phyloP scores from a whole-genome alignment of 1,140 invertebrate genomes.

The Drosophila bifasciata region DNA sequence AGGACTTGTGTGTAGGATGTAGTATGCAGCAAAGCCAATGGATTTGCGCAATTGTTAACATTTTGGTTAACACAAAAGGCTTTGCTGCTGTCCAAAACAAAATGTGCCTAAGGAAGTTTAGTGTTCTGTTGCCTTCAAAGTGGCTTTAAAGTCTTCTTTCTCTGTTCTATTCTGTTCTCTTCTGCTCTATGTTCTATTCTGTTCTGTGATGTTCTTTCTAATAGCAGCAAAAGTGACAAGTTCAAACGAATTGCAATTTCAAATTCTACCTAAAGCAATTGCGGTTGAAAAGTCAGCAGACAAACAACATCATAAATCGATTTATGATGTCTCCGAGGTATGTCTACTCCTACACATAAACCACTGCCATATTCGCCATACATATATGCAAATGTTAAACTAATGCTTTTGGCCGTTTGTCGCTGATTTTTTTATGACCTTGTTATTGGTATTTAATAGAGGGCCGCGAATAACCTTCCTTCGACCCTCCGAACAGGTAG shows the following conservation, averaged over 20 bases:
- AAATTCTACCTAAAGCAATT: slow-evolving; percentile 42
- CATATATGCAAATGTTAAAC: slow-evolving; percentile 65
- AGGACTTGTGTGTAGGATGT: slow-evolving; percentile 4
- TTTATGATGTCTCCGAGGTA: slow-evolving; percentile 29
- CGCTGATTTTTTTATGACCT: slow-evolving; percentile 68
- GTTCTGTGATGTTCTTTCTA: background rate
- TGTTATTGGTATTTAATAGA: slow-evolving; percentile 68
- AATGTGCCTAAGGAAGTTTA: background rate
- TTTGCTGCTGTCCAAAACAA: background rate
- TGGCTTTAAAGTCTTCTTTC: too few species aligned
- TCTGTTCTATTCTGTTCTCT: background rate
- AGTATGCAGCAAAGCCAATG: slow-evolving; percentile 30
- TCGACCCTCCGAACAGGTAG: slow-evolving; percentile 26
- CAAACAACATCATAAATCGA: slow-evolving; percentile 70
- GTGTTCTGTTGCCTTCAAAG: too few species aligned
- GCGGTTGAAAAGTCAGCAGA: slow-evolving; percentile 64
- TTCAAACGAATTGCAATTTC: slow-evolving; percentile 13
- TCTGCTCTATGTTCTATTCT: too few species aligned
- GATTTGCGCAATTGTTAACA: slow-evolving; percentile 61
- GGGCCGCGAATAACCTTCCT: background rate
- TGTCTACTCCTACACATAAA: slow-evolving; percentile 3
- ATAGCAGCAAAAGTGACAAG: background rate
- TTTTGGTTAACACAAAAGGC: background rate
- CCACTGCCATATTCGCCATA: too few species aligned
- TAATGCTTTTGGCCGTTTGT: slow-evolving; percentile 61